Percentiles rank a stretch among this genome's conserved stretches.
Evolutionary conservation across 30 jellyfish, hydroid and myxozoan genomes (phyloP).

Genomic region (Hydra vulgaris): DNA sequence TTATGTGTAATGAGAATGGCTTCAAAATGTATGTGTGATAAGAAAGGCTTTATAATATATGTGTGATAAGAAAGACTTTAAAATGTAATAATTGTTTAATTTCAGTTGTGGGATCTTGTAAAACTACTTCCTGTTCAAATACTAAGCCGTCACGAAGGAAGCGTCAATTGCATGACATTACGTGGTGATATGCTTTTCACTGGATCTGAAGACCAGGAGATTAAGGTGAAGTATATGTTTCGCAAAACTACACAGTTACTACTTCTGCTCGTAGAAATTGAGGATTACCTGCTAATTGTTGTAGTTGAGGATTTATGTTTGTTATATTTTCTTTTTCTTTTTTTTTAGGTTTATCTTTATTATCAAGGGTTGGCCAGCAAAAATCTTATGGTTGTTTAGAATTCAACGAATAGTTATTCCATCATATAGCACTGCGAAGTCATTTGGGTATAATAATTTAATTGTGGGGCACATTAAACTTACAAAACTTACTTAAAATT

Average conservation of each 20-base stretch:
- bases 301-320: too few species aligned
- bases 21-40: background rate
- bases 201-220: slow-evolving; percentile 97
- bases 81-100: background rate
- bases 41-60: background rate
- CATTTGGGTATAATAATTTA: too few species aligned
- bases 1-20: background rate
- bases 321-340: background rate
- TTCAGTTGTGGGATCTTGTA: slow-evolving; percentile 84
- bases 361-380: slow-evolving; percentile 35
- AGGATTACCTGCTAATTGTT: too few species aligned
- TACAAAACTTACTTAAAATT: too few species aligned
- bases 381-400: slow-evolving; percentile 31
- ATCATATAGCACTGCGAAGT: too few species aligned
- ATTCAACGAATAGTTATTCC: too few species aligned
- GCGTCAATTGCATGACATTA: slow-evolving; percentile 84
- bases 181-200: slow-evolving; percentile 78
- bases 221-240: slow-evolving; percentile 38
- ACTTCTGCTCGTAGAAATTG: too few species aligned
- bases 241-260: too few species aligned
- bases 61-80: background rate
- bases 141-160: slow-evolving; percentile 82
- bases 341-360: slow-evolving; percentile 22
- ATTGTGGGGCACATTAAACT: too few species aligned
- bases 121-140: slow-evolving; percentile 82